phyloP scores from a whole-genome alignment of 2,113 vertebrate genomes.

The Vulpes lagopus region DNA sequence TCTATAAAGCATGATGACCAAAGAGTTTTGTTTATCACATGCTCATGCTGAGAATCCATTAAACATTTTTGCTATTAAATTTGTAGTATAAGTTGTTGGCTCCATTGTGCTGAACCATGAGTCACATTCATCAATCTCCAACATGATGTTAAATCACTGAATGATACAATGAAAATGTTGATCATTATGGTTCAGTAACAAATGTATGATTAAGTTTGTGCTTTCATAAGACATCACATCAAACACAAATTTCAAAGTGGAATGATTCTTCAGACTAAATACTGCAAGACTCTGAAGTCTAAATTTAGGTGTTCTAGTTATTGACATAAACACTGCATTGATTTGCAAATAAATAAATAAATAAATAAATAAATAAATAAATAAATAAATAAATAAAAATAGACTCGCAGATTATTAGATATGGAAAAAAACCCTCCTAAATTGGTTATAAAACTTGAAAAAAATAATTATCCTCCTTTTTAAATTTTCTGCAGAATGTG shows the following conservation, averaged over 20 bases:
- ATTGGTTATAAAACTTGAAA: conserved; percentile 40
- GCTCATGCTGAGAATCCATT: conserved; percentile 48
- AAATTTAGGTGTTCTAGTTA: neutral
- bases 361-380: neutral
- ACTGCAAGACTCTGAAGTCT: neutral
- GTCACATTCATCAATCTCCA: conserved; percentile 73
- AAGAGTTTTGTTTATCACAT: neutral
- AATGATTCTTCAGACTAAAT: conserved; percentile 47
- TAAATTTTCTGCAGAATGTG: neutral
- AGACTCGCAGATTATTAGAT: neutral
- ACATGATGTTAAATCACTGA: conserved; percentile 59
- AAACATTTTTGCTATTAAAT: conserved; percentile 48
- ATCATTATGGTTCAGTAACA: conserved; percentile 40
- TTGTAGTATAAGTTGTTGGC: conserved; percentile 18
- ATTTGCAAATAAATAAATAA: conserved; percentile 19
- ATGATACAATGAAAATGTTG: conserved; percentile 32
- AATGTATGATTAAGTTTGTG: neutral
- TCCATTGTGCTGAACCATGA: conserved; percentile 9
- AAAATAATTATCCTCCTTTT: neutral
- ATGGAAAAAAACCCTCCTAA: neutral
- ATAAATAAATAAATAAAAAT: neutral
- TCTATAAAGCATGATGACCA: neutral
- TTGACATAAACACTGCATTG: neutral
- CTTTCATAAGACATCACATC: neutral
- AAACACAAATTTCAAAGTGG: conserved; percentile 8